phyloP scores from a whole-genome alignment of 2,797 vertebrate genomes.

The Halcyon smyrnensis region DNA sequence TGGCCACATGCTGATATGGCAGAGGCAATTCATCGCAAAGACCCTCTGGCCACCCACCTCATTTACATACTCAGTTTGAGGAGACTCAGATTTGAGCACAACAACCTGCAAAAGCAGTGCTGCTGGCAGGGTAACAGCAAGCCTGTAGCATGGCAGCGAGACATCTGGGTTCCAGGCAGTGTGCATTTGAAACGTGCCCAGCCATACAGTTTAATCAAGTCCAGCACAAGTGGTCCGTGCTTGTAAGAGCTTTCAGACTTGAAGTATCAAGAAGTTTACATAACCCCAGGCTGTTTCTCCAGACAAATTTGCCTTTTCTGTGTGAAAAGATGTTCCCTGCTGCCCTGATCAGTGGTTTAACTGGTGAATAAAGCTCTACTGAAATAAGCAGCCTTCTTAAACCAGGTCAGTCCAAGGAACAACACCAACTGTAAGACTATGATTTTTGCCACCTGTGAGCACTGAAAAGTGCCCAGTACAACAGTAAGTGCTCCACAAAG shows the following conservation, averaged over 20 bases:
- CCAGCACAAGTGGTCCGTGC: not conserved
- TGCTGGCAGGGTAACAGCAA: not conserved
- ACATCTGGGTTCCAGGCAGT: not conserved
- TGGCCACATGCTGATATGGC: not conserved
- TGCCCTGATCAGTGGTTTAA: not conserved
- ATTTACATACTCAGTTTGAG: not conserved
- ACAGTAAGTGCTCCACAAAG: not conserved
- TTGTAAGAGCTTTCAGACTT: not conserved
- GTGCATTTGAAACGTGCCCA: accelerated
- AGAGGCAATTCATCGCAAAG: not conserved
- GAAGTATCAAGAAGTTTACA: not conserved
- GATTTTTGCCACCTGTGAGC: constrained; percentile 3
- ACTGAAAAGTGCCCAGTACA: not conserved
- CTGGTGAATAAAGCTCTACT: not conserved
- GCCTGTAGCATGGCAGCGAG: not conserved
- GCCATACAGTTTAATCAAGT: not conserved
- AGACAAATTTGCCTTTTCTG: not conserved
- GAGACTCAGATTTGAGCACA: not conserved
- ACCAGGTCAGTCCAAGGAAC: not conserved
- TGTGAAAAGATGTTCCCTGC: not conserved
- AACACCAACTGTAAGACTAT: not conserved
- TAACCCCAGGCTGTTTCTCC: not conserved
- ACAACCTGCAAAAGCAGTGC: not conserved
- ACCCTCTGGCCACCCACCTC: not conserved
- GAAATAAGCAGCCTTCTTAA: not conserved